Percentiles rank a stretch among this genome's conserved stretches.
Conservation (phyloP, 2,888 invertebrate species). For the Hemaris fuciformis region DNA sequence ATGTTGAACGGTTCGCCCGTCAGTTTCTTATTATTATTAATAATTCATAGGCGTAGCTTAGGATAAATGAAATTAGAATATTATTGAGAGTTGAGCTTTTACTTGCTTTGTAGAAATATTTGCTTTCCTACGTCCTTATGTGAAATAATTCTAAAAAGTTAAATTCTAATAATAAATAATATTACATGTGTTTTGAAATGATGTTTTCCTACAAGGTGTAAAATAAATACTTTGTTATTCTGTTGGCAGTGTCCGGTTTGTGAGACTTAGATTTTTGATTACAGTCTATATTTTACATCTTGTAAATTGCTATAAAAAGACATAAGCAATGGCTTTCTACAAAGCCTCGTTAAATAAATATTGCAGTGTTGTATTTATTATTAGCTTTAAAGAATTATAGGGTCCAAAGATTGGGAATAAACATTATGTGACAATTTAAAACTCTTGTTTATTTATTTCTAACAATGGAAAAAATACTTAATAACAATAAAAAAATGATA, state of each 20-base stretch:
- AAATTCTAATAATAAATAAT: constrained; percentile 5
- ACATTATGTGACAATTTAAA: constrained; percentile 82
- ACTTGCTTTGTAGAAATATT: constrained; percentile 67
- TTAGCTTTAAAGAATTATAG: constrained; percentile 87
- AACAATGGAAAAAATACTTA: not conserved
- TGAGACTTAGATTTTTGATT: not conserved
- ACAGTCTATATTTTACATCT: constrained; percentile 6
- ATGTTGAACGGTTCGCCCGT: constrained; percentile 19
- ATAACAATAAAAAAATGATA: not conserved
- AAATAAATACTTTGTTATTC: not conserved
- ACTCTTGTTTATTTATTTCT: constrained; percentile 56
- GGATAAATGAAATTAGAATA: constrained; percentile 63
- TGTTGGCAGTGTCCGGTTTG: not conserved
- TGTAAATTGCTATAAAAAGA: constrained; percentile 6
- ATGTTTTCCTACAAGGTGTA: constrained; percentile 15
- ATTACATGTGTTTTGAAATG: constrained; percentile 1
- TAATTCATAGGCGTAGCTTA: constrained; percentile 65
- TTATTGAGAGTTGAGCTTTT: constrained; percentile 66
- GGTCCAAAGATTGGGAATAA: constrained; percentile 88
- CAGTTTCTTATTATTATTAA: constrained; percentile 54
- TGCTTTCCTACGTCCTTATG: constrained; percentile 53
- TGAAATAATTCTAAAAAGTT: constrained; percentile 48
- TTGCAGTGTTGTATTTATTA: constrained; percentile 80
- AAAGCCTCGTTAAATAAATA: constrained; percentile 28
- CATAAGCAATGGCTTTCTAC: constrained; percentile 9